phyloP scores from a whole-genome alignment of 2,888 invertebrate genomes.

The Caradrina clavipalpis region DNA sequence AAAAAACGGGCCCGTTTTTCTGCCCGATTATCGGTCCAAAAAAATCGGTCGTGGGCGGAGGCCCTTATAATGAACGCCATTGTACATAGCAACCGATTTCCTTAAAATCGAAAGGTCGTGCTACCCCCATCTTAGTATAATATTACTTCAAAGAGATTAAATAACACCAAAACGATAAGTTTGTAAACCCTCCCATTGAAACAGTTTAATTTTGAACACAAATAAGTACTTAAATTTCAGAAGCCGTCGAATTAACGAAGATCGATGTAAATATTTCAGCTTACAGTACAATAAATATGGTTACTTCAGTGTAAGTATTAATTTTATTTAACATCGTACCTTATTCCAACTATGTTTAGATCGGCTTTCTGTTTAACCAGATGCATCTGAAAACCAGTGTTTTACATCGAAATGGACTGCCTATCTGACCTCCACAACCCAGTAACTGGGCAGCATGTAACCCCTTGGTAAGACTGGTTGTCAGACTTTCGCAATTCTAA shows the following conservation, averaged over 20 bases:
- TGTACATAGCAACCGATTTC: slow-evolving; percentile 19
- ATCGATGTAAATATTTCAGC: slow-evolving; percentile 45
- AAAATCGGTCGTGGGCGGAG: no score
- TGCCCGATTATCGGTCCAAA: no score
- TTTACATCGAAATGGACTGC: no score
- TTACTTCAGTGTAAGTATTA: background rate
- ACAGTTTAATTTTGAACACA: slow-evolving; percentile 49
- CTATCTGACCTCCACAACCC: no score
- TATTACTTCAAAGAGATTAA: slow-evolving; percentile 51
- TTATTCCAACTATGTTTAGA: no score
- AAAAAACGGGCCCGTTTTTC: no score
- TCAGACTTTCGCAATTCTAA: no score
- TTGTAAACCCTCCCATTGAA: slow-evolving; percentile 26
- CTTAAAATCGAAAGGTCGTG: background rate
- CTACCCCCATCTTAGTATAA: slow-evolving; percentile 24
- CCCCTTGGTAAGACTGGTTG: no score
- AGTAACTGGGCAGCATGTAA: no score
- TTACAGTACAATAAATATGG: slow-evolving; percentile 12
- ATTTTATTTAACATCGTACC: background rate
- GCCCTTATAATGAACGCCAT: slow-evolving; percentile 1
- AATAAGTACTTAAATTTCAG: slow-evolving; percentile 32
- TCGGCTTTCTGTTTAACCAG: no score
- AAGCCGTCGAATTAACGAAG: slow-evolving; percentile 38
- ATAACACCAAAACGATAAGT: slow-evolving; percentile 45
- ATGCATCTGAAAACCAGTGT: no score